A percentile compares a stretch with the other conserved stretches of the same genome.
Conservation (phyloP, 2,888 invertebrate genomes). For the Epistrophe grossulariae region DNA sequence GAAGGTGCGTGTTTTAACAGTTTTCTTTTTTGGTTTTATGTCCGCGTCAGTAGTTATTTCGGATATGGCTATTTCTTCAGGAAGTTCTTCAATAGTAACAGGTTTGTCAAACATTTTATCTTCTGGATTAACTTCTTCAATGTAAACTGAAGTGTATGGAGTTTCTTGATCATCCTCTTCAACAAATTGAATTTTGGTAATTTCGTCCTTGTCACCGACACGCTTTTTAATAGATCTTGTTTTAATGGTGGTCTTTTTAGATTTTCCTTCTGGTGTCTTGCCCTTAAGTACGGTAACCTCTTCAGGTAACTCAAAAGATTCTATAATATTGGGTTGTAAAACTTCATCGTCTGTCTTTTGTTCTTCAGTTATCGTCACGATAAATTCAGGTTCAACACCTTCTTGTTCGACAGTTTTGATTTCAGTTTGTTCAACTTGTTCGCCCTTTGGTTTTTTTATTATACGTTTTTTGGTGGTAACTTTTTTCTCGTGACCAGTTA, state of each 20-base stretch:
- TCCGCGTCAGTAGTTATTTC: conserved; percentile 81
- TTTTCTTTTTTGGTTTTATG: conserved; percentile 81
- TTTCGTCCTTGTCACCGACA: conserved; percentile 82
- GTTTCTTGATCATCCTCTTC: conserved; percentile 80
- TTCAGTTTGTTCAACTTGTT: conserved; percentile 84
- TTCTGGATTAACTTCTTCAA: conserved; percentile 78
- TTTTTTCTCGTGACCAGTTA: conserved; percentile 79
- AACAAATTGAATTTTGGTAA: conserved; percentile 83
- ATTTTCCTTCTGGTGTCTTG: conserved; percentile 81
- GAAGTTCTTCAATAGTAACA: conserved; percentile 81
- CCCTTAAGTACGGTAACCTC: conserved; percentile 81
- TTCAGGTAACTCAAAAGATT: conserved; percentile 81
- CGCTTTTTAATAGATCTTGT: conserved; percentile 82
- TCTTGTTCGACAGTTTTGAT: conserved; percentile 84
- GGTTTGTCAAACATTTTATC: conserved; percentile 79
- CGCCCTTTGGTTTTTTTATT: conserved; percentile 83
- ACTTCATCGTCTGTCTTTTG: conserved; percentile 73
- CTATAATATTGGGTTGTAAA: conserved; percentile 50
- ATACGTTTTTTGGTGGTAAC: conserved; percentile 82
- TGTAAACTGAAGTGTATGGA: conserved; percentile 80
- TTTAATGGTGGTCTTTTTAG: conserved; percentile 80
- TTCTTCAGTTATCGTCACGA: conserved; percentile 79
- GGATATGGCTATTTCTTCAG: conserved; percentile 80
- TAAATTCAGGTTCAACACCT: conserved; percentile 81
- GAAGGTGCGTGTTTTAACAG: conserved; percentile 84